Evolutionary conservation across 2,888 invertebrate species (phyloP), one percentile per base, ranked within the genome.

Genomic region (Cephus rjabovi): DNA sequence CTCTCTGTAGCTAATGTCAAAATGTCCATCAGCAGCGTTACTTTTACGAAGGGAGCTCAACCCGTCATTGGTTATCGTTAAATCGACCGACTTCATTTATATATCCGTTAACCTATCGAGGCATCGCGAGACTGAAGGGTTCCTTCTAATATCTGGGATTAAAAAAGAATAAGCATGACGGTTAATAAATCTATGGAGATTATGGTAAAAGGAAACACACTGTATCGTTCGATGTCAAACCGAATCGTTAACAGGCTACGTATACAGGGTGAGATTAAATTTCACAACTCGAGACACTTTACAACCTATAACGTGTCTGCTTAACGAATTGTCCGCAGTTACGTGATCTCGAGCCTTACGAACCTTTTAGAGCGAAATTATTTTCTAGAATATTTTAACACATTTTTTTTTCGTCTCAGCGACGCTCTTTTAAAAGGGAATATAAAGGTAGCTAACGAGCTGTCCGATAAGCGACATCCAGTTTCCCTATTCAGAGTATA

Each of bases 391-490:
- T 56, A 40, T 40, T 40, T 40, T 40, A 23, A 23, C 15, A 40
- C 40, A 23, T 3, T 35, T 35, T 40, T 40, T 15, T 40, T 56
- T 56, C 56, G 56, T 56, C 11, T 71, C 34, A 11, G 30, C 30
- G 31, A 11, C 23, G 0, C 12, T 30, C 30, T 74, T 70, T 74
- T 69, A n/a, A 79, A 79, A 11, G 85, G 82, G 77, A 89, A 88
- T 77, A 88, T 89, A 89, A 80, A 78, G 71, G 86, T 85, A 74
- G 85, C 89, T 15, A 89, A 88, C 83, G 80, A 83, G 69, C 75
- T 90, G n/a, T 90, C 90, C 80, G 87, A 87, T 81, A 78, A 86
- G 74, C 90, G 90, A 82, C 85, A 73, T 85, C 86, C 78, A 89
- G 89, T 75, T 30, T 79, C 6, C 23, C 56, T 23, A 56, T 56